Base-by-base conservation (phyloP, 2,888 invertebrate species). In the Ganaspis brasiliensis region DNA sequence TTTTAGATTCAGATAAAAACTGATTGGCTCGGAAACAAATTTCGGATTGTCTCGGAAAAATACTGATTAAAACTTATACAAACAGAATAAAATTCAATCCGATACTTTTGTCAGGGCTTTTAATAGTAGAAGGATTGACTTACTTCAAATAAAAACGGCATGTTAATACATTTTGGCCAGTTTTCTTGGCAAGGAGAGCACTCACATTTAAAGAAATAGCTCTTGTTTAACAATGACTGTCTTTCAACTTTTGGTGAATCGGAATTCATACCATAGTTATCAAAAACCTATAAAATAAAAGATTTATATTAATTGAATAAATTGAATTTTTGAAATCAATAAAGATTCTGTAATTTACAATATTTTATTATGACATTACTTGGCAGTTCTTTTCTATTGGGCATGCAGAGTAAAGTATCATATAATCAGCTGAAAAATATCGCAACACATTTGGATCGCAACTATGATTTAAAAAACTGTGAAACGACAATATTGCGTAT, bases 401-500 rank as follows among this genome's bases (percentile, higher is more conserved):
- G 84, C 95, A 93, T 70, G 96, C 93, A 70, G 96, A 89, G 5
- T 95, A 94, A 76, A 92, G 91, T 10, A 94, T 81, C 52, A 94
- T 93, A 89, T 87, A 79, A 88, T 89, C 91, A 82, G 81, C 90
- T 84, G 90, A 84, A 92, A 93, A 94, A 79, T 93, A 92, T 78
- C 97, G 93, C 0, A 95, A 94, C 0, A 97, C 95, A 92, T 97
- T 97, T 0, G 97, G 97, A 79, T 95, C 93, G 91, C 98, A 98
- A 0, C 97, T 96, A 90, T 98, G 98, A 92, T 98, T 97, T 35
- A 98, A 90, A 73, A 98, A 92, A 89, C 96, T 96, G 63, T 95
- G 92, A 84, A 96, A 96, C 1, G 96, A 94, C 92, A 96, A 97
- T 4, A 96, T 95, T 8, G 95, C 97, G 76, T 95, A 93, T 0